Base-by-base conservation (phyloP, 2,888 invertebrate genomes). In the Acheta domesticus region DNA sequence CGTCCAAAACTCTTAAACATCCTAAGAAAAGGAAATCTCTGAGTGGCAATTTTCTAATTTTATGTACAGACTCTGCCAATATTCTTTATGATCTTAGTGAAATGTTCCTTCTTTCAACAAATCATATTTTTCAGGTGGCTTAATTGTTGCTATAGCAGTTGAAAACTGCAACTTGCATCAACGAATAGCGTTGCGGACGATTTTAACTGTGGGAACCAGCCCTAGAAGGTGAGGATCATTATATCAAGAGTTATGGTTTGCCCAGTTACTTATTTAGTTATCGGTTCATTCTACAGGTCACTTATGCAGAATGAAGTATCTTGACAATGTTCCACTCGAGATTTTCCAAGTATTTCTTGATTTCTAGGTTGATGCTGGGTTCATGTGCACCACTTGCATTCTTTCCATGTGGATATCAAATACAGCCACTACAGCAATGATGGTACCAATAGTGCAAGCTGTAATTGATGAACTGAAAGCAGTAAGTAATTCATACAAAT, bases 391-490 rank as follows among this genome's bases (percentile, higher is more conserved):
- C 20, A 96, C 96, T 0, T 96, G 95, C 94, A 95, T 96, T 84
- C 91, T 97, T 83, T 96, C 96, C 0, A 97, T 97, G 96, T 97
- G 97, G 97, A 96, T 97, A 83, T 96, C 96, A 12, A 97, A 97
- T 86, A 97, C 97, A 0, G 97, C 97, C 0, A 96, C 95, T 4
- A 93, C 95, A 1, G 96, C 96, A 2, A 96, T 97, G 95, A 96
- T 97, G 96, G 93, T 96, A 81, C 96, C 96, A 1, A 96, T 96
- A 82, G 93, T 96, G 23, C 93, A 94, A 82, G 96, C 96, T 48
- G 94, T 96, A 4, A 87, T 96, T 11, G 91, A 93, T 84, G 95
- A 96, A 82, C 87, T 96, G 23, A 93, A 94, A 88, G 89, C 92
- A 87, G 93, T 93, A 85, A 87, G 87, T 85, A 80, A n/a, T 76